Evolutionary conservation across 2,888 invertebrate species (phyloP).

Genomic region (Eupithecia inturbata): DNA sequence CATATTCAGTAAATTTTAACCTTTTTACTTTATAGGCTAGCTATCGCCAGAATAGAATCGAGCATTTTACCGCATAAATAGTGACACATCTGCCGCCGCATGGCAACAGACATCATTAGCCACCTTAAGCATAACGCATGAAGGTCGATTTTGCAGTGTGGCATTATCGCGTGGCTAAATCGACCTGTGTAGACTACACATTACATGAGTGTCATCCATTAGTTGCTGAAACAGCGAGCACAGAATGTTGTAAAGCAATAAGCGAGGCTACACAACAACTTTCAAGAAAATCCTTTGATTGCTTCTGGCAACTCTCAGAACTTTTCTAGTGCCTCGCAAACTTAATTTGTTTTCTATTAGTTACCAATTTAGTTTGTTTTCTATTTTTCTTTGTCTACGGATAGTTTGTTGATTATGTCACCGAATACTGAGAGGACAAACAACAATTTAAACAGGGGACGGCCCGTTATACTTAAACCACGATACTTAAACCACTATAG

Average conservation of each 20-base stretch:
- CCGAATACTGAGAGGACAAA: background rate
- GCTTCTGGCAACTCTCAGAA: conserved; percentile 47
- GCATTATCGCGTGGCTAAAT: background rate
- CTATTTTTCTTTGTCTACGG: background rate
- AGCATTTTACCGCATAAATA: background rate
- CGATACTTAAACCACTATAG: too few species aligned
- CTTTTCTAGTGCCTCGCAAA: conserved; percentile 38
- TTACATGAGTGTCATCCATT: conserved; percentile 25
- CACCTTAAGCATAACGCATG: background rate
- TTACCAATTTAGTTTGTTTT: background rate
- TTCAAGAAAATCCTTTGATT: conserved; percentile 46
- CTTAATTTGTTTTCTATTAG: conserved; percentile 8
- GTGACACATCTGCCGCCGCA: background rate
- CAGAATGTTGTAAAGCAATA: conserved; percentile 42
- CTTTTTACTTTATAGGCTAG: background rate
- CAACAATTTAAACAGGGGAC: too few species aligned
- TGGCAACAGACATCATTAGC: background rate
- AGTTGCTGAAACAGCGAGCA: conserved; percentile 30
- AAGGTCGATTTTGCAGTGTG: background rate
- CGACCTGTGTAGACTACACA: background rate
- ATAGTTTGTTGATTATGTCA: background rate
- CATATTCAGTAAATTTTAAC: background rate
- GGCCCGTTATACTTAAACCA: too few species aligned
- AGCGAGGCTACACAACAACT: conserved; percentile 36
- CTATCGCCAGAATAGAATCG: background rate